A percentile compares a stretch with the other conserved stretches of the same genome.
Evolutionary conservation across 2,113 vertebrate species (phyloP).

Genomic region (Thryonomys swinderianus): DNA sequence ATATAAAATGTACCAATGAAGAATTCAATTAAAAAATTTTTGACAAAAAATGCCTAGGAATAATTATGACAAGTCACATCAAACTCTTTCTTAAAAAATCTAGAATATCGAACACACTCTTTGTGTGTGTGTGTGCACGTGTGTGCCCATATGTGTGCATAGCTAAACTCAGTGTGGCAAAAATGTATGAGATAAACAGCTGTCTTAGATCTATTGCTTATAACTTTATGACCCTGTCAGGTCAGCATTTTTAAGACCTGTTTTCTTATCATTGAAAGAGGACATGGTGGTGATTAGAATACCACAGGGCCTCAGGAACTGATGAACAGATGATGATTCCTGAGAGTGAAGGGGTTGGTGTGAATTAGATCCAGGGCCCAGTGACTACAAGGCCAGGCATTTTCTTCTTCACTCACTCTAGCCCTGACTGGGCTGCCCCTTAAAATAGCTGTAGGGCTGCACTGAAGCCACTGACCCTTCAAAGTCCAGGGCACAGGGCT

Average conservation of each 20-base stretch:
- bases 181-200: neutral
- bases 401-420: neutral
- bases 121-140: too few species aligned
- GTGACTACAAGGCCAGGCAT: neutral
- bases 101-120: neutral
- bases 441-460: neutral
- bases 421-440: neutral
- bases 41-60: neutral
- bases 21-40: too few species aligned
- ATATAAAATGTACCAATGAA: too few species aligned
- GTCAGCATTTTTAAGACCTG: neutral
- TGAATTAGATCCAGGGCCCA: neutral
- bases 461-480: neutral
- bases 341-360: neutral
- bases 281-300: neutral
- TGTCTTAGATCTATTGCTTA: neutral
- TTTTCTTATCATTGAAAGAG: conserved; percentile 14
- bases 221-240: neutral
- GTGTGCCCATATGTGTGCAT: neutral
- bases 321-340: neutral
- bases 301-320: neutral
- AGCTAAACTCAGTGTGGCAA: neutral
- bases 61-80: neutral
- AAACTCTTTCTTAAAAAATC: neutral
- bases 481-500: neutral